Base-by-base conservation (phyloP, 2,888 invertebrate species). In the Lycaena phlaeas region DNA sequence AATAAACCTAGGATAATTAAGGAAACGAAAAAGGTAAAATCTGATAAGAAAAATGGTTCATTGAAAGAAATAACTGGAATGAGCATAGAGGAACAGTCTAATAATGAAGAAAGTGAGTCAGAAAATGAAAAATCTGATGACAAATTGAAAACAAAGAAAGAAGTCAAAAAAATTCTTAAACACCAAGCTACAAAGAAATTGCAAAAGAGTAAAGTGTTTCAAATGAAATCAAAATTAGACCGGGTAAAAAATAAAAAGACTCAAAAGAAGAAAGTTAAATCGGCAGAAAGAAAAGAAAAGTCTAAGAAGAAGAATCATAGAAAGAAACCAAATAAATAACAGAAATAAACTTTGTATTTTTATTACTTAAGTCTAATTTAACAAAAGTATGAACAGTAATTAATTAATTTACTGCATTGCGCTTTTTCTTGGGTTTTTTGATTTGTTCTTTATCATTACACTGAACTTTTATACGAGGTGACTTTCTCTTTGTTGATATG, bases 161-260 rank as follows among this genome's bases (percentile, higher is more conserved):
- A 92, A 54, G 69, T 94, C 1, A 91, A 92, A 56, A 89, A 84
- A 53, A 74, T 88, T 46, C 79, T 92, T 5, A 92, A 91, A 56
- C 88, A 88, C 48, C 88, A 91, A 62, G 91, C 92, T 0, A 85
- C 90, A 0, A 90, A 90, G 55, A 89, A 89, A 61, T 85, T 93
- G 10, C 88, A 92, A 58, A 91, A 91, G 51, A 94, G 92, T 59
- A 93, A 91, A 85, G 87, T 88, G 1, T 93, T 91, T 57, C 90
- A 92, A 75, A 87, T 87, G 71, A 93, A 94, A 59, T 90, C 88
- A 52, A 90, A 89, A 63, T 57, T 92, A 15, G 92, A 93, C 45
- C 87, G 88, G 49, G 75, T 86, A 37, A 88, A 89, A 51, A 92
- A 92, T 60, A 90, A 86, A 53, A 93, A 89, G 60, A 85, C 89